phyloP scores from a whole-genome alignment of 2,888 invertebrate genomes.

The Lasioglossum calceatum region DNA sequence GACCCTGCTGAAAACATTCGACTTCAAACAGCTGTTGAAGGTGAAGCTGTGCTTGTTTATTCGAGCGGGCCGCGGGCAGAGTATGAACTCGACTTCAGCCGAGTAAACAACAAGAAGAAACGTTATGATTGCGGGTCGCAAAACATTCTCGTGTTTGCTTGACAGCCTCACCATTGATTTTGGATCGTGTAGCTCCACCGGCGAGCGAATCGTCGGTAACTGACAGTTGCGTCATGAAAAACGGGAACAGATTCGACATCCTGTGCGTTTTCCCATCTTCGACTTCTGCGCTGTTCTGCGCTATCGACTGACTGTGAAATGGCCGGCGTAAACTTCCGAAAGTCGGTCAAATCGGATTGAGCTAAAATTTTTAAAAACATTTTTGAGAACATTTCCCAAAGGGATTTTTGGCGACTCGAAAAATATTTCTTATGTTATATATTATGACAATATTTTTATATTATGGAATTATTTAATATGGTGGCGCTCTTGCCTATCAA shows the following conservation, averaged over 20 bases:
- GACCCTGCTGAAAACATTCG: constrained; percentile 73
- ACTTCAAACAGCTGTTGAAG: constrained; percentile 74
- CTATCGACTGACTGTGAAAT: background rate
- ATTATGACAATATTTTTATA: too few species aligned
- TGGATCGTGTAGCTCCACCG: background rate
- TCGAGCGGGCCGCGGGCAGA: background rate
- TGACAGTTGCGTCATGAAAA: background rate
- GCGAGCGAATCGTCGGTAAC: constrained; percentile 2
- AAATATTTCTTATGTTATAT: too few species aligned
- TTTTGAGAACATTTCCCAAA: too few species aligned
- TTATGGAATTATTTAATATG: too few species aligned
- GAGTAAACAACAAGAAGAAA: background rate
- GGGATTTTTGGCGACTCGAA: too few species aligned
- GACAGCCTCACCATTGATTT: constrained; percentile 9
- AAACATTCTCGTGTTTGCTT: background rate
- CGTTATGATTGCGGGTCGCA: background rate
- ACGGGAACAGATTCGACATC: background rate
- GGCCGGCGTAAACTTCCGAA: background rate
- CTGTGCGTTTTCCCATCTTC: background rate
- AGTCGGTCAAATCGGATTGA: too few species aligned
- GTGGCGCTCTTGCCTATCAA: too few species aligned
- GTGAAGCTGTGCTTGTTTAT: constrained; percentile 32
- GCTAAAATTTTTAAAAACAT: too few species aligned
- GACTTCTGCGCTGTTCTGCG: background rate
- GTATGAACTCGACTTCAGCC: background rate